Base-by-base conservation (phyloP, 2,113 vertebrate genomes). In the Uria lomvia region DNA sequence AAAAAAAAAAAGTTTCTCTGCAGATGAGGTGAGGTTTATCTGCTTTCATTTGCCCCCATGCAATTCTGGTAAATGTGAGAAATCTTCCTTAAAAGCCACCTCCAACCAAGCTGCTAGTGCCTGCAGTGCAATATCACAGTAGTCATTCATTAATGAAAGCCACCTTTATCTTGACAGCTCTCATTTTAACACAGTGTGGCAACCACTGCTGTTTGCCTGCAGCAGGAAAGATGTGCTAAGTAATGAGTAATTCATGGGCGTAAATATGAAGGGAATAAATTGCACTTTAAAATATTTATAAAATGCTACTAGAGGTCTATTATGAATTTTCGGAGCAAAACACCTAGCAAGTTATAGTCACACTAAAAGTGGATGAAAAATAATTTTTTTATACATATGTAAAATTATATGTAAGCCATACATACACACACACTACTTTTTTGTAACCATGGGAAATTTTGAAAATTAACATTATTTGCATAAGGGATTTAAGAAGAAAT, bases 271-370 rank as follows among this genome's bases (percentile, higher is more conserved):
- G 34, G 49, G 92, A 97, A 96, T 95, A 95, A 91, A 98, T 83
- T 85, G 75, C 52, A 29, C 74, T 84, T 89, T 97, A 92, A 98
- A 98, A 98, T 94, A 97, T 97, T 97, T 88, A 97, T 96, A 90
- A 97, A 97, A 92, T 68, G 34, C 75, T 95, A 70, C 43, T 70
- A 49, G 43, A 34, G 68, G 73, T 81, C 63, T 88, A 73, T 86
- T 92, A 82, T 15, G 67, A 72, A 73, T 86, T 67, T 74, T 85
- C 71, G 66, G 67, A 76, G 67, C 38, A 88, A 74, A 77, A 50
- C 49, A 72, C 45, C 43, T 38, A 62, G 63, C 50, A 86, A 90
- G 30, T 30, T 86, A 76, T 42, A 91, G 32, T 76, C 45, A 38
- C 27, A 32, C 4, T 75, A 23, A 22, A 86, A 82, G 21, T 73